Base-by-base conservation (phyloP, 2,888 invertebrate species). In the Dusona sp. region DNA sequence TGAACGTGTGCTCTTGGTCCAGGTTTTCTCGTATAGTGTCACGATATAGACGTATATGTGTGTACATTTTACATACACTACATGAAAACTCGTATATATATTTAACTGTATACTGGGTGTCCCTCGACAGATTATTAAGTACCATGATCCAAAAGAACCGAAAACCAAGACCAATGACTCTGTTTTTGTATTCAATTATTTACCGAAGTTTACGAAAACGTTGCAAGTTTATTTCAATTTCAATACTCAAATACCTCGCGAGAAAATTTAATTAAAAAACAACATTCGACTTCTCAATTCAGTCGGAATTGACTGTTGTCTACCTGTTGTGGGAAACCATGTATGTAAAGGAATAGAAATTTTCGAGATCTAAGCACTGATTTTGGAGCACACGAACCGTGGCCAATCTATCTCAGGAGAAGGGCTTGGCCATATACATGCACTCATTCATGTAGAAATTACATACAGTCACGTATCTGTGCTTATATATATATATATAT, bases 1-100 rank as follows among this genome's bases (percentile, higher is more conserved):
- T 45, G 65, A 82, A 79, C 81, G 85, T 83, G 80, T 83, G 79
- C 75, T 48, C 64, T 54, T 70, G 70, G 38, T 77, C 48, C 72
- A 38, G 79, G n/a, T 45, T 79, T 75, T 68, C 68, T 22, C 70
- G 4, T 45, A 45, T 42, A 11, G n/a, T 16, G 3, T 33, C 16
- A 11, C 19, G 36, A 73, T 80, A 38, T 75, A 11, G 38, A 25
- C 19, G 48, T 36, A 25, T 61, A 36, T 61, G 36, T 61, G 70
- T 65, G 7, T 22, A 57, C 25, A 29, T 61, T 29, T 61, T 29
- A 61, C 61, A 61, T 61, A 61, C 16, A 25, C 57, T 57, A 61
- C 61, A 29, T 61, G 61, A 29, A 16, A 29, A 29, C 61, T 61
- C 29, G 61, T 61, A 1, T 16, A 29, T 29, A 61, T 61, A 61